A percentile compares a stretch with the other conserved stretches of the same genome.
phyloP scores from a whole-genome alignment of 2,113 vertebrate species.

The Aptenodytes patagonicus region DNA sequence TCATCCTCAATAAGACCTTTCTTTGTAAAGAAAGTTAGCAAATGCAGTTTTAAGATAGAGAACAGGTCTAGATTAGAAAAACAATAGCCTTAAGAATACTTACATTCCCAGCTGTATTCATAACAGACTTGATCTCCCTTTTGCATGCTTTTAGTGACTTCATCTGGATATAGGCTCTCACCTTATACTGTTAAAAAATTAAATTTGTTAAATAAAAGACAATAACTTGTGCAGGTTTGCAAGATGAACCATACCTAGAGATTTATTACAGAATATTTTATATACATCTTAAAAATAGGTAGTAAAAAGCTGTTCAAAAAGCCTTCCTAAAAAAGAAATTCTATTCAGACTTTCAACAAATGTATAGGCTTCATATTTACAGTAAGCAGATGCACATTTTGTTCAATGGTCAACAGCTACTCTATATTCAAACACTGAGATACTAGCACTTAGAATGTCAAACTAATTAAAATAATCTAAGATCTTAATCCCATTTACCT shows the following conservation, averaged over 20 bases:
- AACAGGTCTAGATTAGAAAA: background rate
- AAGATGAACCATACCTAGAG: background rate
- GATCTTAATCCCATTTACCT: background rate
- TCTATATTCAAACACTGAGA: background rate
- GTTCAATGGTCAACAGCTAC: background rate
- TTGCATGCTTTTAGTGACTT: conserved; percentile 98
- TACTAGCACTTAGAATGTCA: background rate
- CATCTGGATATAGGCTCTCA: conserved; percentile 97
- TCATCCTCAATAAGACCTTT: background rate
- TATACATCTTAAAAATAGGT: background rate
- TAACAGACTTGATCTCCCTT: conserved; percentile 98
- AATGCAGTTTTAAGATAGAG: background rate
- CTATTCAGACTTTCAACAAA: background rate
- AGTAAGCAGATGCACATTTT: background rate
- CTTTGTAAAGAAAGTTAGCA: background rate
- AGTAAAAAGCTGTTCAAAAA: background rate
- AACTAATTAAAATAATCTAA: background rate
- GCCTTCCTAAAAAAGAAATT: background rate
- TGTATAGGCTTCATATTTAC: background rate
- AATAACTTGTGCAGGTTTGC: background rate
- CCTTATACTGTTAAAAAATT: conserved; percentile 87
- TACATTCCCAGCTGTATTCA: conserved; percentile 98
- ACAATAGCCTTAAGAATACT: conserved; percentile 65
- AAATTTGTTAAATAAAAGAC: background rate
- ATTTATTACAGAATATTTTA: background rate